These are phyloP conservation scores for Mus minutoides DNA, from an alignment of 2,797 vertebrate genomes.

Conservation along the genomic window DNA sequence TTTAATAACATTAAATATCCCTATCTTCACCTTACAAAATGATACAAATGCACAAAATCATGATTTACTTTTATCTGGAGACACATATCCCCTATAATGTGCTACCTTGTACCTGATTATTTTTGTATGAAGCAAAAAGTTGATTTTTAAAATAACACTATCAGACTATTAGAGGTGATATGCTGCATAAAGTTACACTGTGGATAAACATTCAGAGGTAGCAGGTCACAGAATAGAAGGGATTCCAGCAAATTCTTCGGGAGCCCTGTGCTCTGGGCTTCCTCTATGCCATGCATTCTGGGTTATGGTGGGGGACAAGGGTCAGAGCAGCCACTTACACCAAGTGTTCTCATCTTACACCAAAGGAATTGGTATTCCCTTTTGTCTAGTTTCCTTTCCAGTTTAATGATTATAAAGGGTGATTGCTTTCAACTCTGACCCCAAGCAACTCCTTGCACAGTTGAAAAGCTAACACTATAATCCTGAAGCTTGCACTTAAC, in stretches of 20 bases:
- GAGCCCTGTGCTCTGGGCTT: neutral
- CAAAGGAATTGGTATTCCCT: neutral
- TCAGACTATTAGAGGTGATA: neutral
- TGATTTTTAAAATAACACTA: neutral
- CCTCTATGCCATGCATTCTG: too few relatives aligned
- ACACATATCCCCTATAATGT: neutral
- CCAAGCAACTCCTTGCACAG: neutral
- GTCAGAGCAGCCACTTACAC: neutral
- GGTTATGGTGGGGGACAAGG: neutral
- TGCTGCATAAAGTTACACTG: neutral
- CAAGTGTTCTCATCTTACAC: neutral
- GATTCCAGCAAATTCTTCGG: neutral
- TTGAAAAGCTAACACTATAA: constrained; percentile 30
- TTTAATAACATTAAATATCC: neutral
- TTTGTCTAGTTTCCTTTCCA: neutral
- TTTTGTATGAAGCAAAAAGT: neutral
- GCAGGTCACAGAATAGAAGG: neutral
- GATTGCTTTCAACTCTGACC: neutral
- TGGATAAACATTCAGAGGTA: neutral
- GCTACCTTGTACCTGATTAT: neutral
- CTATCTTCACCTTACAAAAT: constrained; percentile 31
- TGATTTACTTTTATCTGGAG: neutral
- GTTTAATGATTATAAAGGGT: neutral
- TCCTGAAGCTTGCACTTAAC: constrained; percentile 13
- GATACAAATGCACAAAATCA: neutral